Evolutionary conservation across 2,113 vertebrate species (phyloP), one percentile per base, ranked within the genome.

Genomic region (Cephalopholis sonnerati): DNA sequence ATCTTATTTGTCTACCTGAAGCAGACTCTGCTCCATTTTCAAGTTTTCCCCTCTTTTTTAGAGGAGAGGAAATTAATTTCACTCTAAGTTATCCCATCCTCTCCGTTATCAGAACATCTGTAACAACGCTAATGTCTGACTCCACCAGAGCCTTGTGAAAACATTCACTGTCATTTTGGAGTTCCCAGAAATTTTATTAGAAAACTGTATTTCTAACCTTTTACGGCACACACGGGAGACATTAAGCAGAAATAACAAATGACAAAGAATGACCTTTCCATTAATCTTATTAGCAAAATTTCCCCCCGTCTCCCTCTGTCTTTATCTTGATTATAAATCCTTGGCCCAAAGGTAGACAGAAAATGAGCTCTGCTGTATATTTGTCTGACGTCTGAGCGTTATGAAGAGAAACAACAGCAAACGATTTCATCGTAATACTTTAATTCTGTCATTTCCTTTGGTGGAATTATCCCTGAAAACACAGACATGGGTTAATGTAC

Each of bases 371-470:
- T 67, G 63, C 24, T 69, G 25, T 48, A 27, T 71, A 32, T 88
- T 76, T 81, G 20, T 69, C 20, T 79, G 54, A 53, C 17, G 66
- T 82, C 22, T 61, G 29, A 71, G 36, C 46, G 53, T 58, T 53
- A 70, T 22, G 16, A 79, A 80, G 44, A 78, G 20, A 77, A 79
- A 81, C 80, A 83, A 57, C n/a, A 71, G 59, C 36, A 59, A 39
- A 62, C 66, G 3, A 18, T 68, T 85, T 63, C 5, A 24, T 16
- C 20, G 32, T 75, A 50, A 76, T 65, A 62, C 44, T 72, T 87
- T 79, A 82, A 88, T 84, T 66, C 36, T 78, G 76, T 81, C 3
- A 84, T 87, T 88, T 90, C 68, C 80, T 77, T 77, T 78, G 68
- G 39, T 81, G 70, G 63, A 73, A 64, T 82, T 44, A 74, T 72